Evolutionary conservation across 2,888 invertebrate species (phyloP), one percentile per base, ranked within the genome.

Genomic region (Phortica magna): DNA sequence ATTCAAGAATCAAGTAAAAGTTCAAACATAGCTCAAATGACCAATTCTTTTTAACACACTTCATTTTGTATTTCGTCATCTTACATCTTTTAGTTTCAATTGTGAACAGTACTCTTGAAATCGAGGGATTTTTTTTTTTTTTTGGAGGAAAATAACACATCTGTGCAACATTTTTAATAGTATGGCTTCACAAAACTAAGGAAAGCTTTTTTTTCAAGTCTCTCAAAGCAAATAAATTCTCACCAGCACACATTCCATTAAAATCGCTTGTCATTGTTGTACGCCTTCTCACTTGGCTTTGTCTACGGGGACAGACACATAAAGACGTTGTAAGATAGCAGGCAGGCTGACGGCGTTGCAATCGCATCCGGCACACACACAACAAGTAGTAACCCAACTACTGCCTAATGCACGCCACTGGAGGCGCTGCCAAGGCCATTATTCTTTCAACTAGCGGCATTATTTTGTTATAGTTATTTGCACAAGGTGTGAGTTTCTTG

Each of bases 241-340:
- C 76, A 78, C 78, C 31, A 77, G 75, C 76, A 79, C 68, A 81
- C 81, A 87, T 89, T 86, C 88, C 84, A 88, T 89, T 89, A 89
- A 90, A 90, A 89, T 87, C 85, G 89, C 85, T 88, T 89, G 90
- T 89, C 90, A 89, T 84, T 89, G 88, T 80, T 76, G 77, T 61
- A 17, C 55, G 14, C 55, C 14, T 55, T 55, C 31, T 4, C 31
- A 31, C 5, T 31, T 31, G 31, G 5, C 31, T 31, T 31, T 43
- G 17, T 14, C 48, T 48, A 87, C 87, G 85, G 31, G 3, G 31
- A 31, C 85, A 84, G 84, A 76, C 81, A 39, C 22, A 9, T 7
- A 14, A 22, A 41, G 65, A 41, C 41, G 9, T 77, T 83, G 42
- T n/a, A 42, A 65, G 68, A 43, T 9, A 71, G 43, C 43, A 12